Base-by-base conservation (phyloP, 2,113 vertebrate species). In the Shinisaurus crocodilurus region DNA sequence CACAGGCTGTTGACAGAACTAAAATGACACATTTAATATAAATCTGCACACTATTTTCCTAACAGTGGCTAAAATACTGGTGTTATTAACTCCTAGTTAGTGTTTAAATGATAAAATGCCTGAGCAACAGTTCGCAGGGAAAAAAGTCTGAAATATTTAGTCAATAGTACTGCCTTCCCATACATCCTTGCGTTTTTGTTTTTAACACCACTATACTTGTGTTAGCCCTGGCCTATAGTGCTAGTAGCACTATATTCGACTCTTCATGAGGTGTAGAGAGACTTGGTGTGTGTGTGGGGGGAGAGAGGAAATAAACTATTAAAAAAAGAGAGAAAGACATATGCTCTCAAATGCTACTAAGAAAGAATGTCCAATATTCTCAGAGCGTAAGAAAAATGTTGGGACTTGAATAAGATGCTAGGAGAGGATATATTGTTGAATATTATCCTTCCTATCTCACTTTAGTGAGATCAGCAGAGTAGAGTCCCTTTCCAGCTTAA, bases 231-330 rank as follows among this genome's bases (percentile, higher is more conserved):
- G 18, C 5, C n/a, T 75, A 40, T 40, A 10, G 4, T 40, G 9
- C 12, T 37, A 25, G 8, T 40, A 83, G 23, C 75, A 77, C 23
- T 48, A 29, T 45, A 45, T 77, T 77, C 40, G 43, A 27, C 2
- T 37, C 29, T 80, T 54, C 13, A 18, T 54, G 25, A 79, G 4
- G 29, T 34, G 79, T 25, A 57, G 29, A 16, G 13, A 18, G 50
- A 37, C 48, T 50, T 50, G 8, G 9, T 50, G 27, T 1, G n/a
- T n/a, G n/a, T n/a, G n/a, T 23, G 34, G 13, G 3, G 40, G 67
- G 2, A 50, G 0, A n/a, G n/a, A n/a, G n/a, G 6, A 50, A 65
- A 50, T 69, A 74, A 92, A 0, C 29, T 13, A 74, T 32, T 32
- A 72, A 32, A 32, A n/a, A n/a, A n/a, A 48, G 43, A n/a, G 54